These are phyloP conservation scores for Spongilla lacustris DNA, from an alignment of 37 sponge, comb jelly and placozoan species.

Conservation along the genomic window DNA sequence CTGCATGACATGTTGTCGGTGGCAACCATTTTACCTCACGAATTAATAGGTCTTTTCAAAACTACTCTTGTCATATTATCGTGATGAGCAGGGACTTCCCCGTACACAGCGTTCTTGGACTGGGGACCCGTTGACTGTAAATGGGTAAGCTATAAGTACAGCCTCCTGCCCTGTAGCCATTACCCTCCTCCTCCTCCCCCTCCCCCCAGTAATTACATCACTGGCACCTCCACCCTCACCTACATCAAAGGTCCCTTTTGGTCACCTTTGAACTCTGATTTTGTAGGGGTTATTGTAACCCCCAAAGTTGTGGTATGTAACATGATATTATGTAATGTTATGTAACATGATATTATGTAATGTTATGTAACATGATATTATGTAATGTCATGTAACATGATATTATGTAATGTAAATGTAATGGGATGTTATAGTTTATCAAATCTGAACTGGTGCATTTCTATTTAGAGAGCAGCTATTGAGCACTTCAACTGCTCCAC, in stretches of 20 bases:
- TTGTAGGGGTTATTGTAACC: conserved; percentile 14
- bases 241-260: neutral
- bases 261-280: neutral
- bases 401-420: too few relatives aligned
- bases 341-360: too few relatives aligned
- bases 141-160: neutral
- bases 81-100: conserved; percentile 33
- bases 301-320: conserved; percentile 30
- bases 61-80: conserved; percentile 28
- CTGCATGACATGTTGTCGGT: neutral
- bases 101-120: conserved; percentile 9
- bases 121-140: neutral
- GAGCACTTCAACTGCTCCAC: conserved; percentile 60
- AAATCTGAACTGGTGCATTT: too few relatives aligned
- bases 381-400: too few relatives aligned
- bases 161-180: neutral
- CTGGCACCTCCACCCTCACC: neutral
- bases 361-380: too few relatives aligned
- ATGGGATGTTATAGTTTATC: too few relatives aligned
- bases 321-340: neutral
- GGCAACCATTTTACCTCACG: neutral
- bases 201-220: neutral
- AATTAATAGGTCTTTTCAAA: conserved; percentile 40
- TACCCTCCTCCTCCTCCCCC: too few relatives aligned
- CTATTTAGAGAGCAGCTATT: conserved; percentile 32